Base-by-base conservation (phyloP, 2,888 invertebrate species). In the Spodoptera exigua region DNA sequence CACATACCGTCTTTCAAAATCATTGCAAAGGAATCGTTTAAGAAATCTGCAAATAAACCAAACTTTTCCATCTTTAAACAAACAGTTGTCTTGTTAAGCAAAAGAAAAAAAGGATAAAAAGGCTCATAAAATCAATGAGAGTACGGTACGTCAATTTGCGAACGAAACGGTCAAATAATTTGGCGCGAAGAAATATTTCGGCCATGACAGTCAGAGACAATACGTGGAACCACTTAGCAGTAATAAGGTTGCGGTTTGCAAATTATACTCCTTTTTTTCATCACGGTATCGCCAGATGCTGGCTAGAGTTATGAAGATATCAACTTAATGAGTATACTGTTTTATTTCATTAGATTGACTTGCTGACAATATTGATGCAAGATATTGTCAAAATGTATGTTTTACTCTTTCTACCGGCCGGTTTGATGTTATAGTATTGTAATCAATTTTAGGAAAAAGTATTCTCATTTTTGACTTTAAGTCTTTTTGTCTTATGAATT, bases 211-310 rank as follows among this genome's bases (percentile, higher is more conserved):
- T 70, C 43, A 65, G 73, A 64, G 82, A 86, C 83, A 88, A 87
- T 86, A 85, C 85, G 83, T 84, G 83, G 73, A 74, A 54, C 81
- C 85, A 87, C 86, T 90, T 86, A 79, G 75, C 66, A 62, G 80
- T 86, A 86, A 88, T 85, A 79, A 81, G 82, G 79, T 83, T 85
- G 85, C 78, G 84, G 80, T 81, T 79, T 81, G 84, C 83, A 88
- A 89, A 89, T 90, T 83, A 85, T 79, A 76, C 70, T 78, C 74
- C 84, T 84, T 86, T 85, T 81, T 66, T 80, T 76, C 74, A 9
- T 66, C 65, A 72, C 70, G 54, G 81, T 73, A 81, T 76, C 44
- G 76, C 45, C 47, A 36, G 27, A 41, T 27, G 16, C 46, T 32
- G 37, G 41, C 18, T 43, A 47, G 17, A 46, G 46, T 58, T 62